These are phyloP conservation scores for Myoxocephalus aenaeus DNA, from an alignment of 2,797 vertebrate species.

Conservation along the genomic window DNA sequence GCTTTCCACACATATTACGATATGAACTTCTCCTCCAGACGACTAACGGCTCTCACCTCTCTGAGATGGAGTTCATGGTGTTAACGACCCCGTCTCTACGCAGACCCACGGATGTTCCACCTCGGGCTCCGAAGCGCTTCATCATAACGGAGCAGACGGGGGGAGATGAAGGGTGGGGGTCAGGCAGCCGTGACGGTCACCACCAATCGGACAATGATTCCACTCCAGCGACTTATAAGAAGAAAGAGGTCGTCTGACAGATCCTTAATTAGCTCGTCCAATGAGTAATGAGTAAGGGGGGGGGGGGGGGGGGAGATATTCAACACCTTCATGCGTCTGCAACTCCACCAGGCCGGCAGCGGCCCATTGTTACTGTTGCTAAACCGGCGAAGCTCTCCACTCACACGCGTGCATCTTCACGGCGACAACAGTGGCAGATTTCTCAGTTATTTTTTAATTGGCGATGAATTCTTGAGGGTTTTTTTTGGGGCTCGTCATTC, in stretches of 20 bases:
- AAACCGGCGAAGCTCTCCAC: too few species aligned
- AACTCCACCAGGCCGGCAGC: background rate
- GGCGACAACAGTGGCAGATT: too few species aligned
- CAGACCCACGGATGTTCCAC: constrained; percentile 68
- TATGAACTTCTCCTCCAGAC: constrained; percentile 19
- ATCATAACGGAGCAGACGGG: constrained; percentile 62
- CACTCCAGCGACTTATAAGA: constrained; percentile 29
- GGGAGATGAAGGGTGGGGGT: background rate
- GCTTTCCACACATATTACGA: constrained; percentile 14
- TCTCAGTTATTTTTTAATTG: background rate
- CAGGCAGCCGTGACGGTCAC: constrained; percentile 60
- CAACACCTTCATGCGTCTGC: constrained; percentile 16
- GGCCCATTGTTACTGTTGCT: background rate
- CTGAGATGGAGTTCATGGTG: constrained; percentile 42
- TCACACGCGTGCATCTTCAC: background rate
- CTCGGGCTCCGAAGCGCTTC: constrained; percentile 61
- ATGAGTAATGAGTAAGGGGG: constrained; percentile 32
- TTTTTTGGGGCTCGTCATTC: too few species aligned
- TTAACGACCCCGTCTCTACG: constrained; percentile 68
- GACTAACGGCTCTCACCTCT: constrained; percentile 37
- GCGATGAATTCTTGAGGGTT: background rate
- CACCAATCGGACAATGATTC: constrained; percentile 57
- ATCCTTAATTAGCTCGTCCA: constrained; percentile 64
- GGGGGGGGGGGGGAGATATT: background rate
- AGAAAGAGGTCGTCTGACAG: constrained; percentile 53